Conservation (phyloP, 2,888 invertebrate species). For the Drosophila nigritarsus region DNA sequence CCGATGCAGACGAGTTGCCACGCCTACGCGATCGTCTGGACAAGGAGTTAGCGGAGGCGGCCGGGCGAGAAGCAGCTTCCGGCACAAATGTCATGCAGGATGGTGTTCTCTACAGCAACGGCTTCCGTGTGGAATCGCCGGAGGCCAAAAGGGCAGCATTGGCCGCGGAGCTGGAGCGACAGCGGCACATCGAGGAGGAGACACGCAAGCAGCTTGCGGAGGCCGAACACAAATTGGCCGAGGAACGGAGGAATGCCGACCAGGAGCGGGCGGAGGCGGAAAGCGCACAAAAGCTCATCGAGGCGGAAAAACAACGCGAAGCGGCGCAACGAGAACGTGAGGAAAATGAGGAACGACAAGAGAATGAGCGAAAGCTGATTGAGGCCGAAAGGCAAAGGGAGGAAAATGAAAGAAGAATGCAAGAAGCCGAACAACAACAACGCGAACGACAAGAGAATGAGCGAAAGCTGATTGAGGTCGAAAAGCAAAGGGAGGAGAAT, state of each 20-base stretch:
- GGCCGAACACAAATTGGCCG: slow-evolving; percentile 75
- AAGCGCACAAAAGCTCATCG: slow-evolving; percentile 46
- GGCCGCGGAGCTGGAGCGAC: slow-evolving; percentile 79
- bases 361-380: slow-evolving; percentile 33
- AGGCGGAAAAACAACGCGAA: slow-evolving; percentile 39
- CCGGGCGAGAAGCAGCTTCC: slow-evolving; percentile 63
- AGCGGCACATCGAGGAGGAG: slow-evolving; percentile 78
- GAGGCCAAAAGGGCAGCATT: slow-evolving; percentile 54
- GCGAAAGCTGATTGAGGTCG: slow-evolving; percentile 43
- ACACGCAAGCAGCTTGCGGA: slow-evolving; percentile 77
- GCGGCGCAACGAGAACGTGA: slow-evolving; percentile 33
- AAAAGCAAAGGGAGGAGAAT: slow-evolving; percentile 40
- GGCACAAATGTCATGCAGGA: slow-evolving; percentile 83
- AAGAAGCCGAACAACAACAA: slow-evolving; percentile 32
- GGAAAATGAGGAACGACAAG: slow-evolving; percentile 38
- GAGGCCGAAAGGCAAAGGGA: slow-evolving; percentile 40
- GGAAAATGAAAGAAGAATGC: slow-evolving; percentile 27
- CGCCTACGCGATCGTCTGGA: slow-evolving; percentile 80
- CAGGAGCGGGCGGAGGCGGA: slow-evolving; percentile 52
- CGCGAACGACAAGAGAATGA: slow-evolving; percentile 43
- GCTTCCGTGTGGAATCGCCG: slow-evolving; percentile 81
- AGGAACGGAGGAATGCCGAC: slow-evolving; percentile 56
- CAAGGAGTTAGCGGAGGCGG: slow-evolving; percentile 68
- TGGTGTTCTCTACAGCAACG: slow-evolving; percentile 83
- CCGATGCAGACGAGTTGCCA: slow-evolving; percentile 70